Evolutionary conservation across 23 tunicate species (phyloP), one percentile per base, ranked within the genome.

Genomic region (Diplosoma virens): DNA sequence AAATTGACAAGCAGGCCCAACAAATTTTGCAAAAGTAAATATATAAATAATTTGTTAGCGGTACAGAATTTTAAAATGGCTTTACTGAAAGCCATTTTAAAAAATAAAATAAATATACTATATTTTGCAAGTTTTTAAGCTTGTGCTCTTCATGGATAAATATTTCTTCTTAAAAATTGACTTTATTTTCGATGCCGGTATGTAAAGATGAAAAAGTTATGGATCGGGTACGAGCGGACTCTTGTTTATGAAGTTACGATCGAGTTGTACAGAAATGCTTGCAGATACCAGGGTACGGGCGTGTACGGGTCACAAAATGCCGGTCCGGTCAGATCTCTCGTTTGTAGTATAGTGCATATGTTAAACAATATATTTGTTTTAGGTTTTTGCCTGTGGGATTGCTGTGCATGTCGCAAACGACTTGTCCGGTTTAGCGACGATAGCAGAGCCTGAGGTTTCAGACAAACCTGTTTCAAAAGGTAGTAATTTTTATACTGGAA

Each of bases 331-430:
- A n/a, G n/a, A n/a, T n/a, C n/a, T n/a, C n/a, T n/a, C n/a, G n/a
- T n/a, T n/a, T n/a, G n/a, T 45, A 45, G 11, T 24, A 58, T 24
- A 6, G 17, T 6, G 20, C 7, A 6, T 58, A 6, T 58, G 22
- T 14, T 24, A 58, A 17, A 58, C 25, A 58, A 58, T 58, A 22
- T 45, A 11, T 58, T 6, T 58, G 6, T 65, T 30, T 28, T 29
- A 72, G 78, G 34, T 27, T 2, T 22, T 72, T 25, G 78, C 78
- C 27, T 50, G 59, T 72, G 78, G 78, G 3, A 25, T 33, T 2
- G 46, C 78, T 4, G 14, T 3, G 1, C 25, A 9, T 47, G 37
- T 26, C 22, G 17, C 61, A 3, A 47, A 9, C 25, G 78, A 72
- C 23, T 16, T 72, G 22, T 22, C 3, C 3, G 33, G 7, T 9